phyloP scores from a whole-genome alignment of 2,888 invertebrate genomes.

The Drosophila fulvimacula region DNA sequence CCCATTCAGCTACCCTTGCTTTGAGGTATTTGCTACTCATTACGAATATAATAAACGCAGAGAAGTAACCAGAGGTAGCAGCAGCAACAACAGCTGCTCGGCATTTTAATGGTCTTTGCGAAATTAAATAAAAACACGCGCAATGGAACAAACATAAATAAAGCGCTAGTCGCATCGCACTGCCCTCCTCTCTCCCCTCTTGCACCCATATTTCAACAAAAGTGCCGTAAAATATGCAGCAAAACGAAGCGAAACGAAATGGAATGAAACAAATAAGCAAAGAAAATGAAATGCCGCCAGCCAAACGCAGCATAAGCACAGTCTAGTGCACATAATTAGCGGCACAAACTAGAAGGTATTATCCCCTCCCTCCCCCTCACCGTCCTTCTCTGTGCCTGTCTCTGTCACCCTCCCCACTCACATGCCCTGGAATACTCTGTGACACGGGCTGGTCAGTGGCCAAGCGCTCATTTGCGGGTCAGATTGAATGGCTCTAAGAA shows the following conservation, averaged over 20 bases:
- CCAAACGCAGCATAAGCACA: constrained; percentile 52
- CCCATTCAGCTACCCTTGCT: neutral
- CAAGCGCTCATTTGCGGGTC: constrained; percentile 48
- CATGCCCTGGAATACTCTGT: neutral
- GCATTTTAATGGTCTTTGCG: constrained; percentile 59
- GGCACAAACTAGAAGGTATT: constrained; percentile 31
- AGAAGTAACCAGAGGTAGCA: constrained; percentile 43
- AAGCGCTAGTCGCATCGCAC: constrained; percentile 27
- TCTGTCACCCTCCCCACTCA: neutral
- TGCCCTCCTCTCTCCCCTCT: too few species aligned
- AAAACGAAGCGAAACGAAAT: constrained; percentile 34
- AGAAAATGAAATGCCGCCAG: constrained; percentile 53
- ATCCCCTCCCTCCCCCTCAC: neutral
- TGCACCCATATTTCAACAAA: constrained; percentile 27
- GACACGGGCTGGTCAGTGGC: constrained; percentile 61
- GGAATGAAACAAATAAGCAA: constrained; percentile 50
- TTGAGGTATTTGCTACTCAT: constrained; percentile 47
- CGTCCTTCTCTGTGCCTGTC: too few species aligned
- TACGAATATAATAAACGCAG: constrained; percentile 60
- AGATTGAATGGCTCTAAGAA: constrained; percentile 70
- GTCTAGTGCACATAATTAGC: constrained; percentile 78
- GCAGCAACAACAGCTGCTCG: constrained; percentile 37
- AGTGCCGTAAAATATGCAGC: constrained; percentile 41
- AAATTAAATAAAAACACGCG: constrained; percentile 79
- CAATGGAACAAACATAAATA: constrained; percentile 65